Conservation (phyloP, 2,888 invertebrate species). For the Heteropelma amictum region DNA sequence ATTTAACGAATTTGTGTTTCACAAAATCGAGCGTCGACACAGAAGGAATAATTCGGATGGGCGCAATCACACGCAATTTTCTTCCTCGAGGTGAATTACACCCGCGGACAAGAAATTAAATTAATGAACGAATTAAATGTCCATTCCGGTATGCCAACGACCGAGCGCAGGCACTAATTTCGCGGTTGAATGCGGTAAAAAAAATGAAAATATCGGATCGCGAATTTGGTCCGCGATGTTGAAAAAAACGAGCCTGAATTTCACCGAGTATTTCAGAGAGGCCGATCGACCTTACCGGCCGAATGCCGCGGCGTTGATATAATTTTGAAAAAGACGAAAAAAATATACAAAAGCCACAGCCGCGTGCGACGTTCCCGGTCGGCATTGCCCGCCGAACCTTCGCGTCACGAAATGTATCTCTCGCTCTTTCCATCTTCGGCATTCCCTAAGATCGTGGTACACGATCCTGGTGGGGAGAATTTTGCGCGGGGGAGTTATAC, state of each 20-base stretch:
- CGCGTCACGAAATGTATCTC: constrained; percentile 68
- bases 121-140: background rate
- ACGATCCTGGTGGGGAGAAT: constrained; percentile 52
- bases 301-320: constrained; percentile 77
- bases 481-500: constrained; percentile 42
- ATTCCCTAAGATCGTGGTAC: constrained; percentile 40
- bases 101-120: background rate
- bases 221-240: constrained; percentile 6
- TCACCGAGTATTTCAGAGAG: constrained; percentile 24
- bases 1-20: too few relatives aligned
- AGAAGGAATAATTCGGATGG: too few relatives aligned
- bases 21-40: too few relatives aligned
- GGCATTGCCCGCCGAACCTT: constrained; percentile 76
- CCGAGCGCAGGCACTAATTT: too few relatives aligned
- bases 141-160: background rate
- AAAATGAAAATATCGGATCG: background rate
- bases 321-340: constrained; percentile 76
- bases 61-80: background rate
- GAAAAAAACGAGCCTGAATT: constrained; percentile 23
- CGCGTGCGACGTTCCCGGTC: constrained; percentile 77
- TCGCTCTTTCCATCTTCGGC: constrained; percentile 10
- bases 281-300: constrained; percentile 73
- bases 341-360: constrained; percentile 70
- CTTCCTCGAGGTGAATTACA: background rate
- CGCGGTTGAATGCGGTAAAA: background rate